Evolutionary conservation across 1,140 invertebrate genomes (phyloP), one percentile per base, ranked within the genome.

Genomic region (Aleiodes sp.): DNA sequence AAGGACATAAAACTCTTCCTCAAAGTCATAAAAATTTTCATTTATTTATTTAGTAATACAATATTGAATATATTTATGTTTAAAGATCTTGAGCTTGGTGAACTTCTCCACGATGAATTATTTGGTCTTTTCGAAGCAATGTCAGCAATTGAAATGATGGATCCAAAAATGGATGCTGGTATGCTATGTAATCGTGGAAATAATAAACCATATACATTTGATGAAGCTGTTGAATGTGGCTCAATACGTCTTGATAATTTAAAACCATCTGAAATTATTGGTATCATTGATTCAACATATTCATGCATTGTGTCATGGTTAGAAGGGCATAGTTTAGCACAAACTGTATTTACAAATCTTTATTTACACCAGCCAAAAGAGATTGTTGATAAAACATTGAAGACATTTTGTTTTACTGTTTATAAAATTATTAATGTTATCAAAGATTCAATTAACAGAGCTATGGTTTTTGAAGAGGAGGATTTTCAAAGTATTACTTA

Each of bases 121-220:
- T 97, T 99, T 90, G 96, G 96, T 0, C 86, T 99, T 16, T 98
- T 98, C 88, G 98, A 99, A 86, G 97, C 97, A 0, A 99, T 99
- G 98, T 98, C 96, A 8, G 98, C 98, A 0, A 99, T 99, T 80
- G 98, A 99, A 86, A 98, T 99, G 95, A 99, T 99, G 97, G 97
- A 99, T 86, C 96, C 97, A 0, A 99, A 99, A 89, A 99, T 99
- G 98, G 98, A 99, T 89, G 96, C 96, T 41, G 97, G 97, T 21
- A 98, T 99, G 96, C 84, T 96, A 73, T 98, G 96, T 80, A 98
- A 98, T 85, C 89, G 94, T 78, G 92, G 92, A 8, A 91, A 91
- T 73, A 91, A 93, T 76, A 91, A 94, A 82, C 91, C 95, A 33
- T 89, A 96, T n/a, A 96, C 92, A 63, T 96, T 98, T 81, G 91